phyloP scores from a whole-genome alignment of 2,797 vertebrate genomes.

The Anguilla obscura region DNA sequence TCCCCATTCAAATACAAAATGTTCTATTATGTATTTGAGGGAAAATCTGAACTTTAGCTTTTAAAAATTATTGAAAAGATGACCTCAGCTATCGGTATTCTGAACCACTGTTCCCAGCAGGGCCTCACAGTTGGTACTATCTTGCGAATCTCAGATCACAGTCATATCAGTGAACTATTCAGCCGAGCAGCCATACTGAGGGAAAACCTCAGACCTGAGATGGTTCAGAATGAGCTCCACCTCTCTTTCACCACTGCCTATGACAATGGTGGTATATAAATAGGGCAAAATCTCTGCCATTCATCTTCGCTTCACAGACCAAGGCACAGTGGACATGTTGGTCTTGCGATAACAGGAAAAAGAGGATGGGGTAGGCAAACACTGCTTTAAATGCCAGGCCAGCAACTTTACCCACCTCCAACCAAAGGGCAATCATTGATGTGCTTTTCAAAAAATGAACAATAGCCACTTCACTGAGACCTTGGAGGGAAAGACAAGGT shows the following conservation, averaged over 20 bases:
- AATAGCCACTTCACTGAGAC: slow-evolving; percentile 27
- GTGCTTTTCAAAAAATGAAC: slow-evolving; percentile 23
- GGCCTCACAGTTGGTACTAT: neutral
- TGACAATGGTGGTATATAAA: slow-evolving; percentile 7
- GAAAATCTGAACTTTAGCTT: neutral
- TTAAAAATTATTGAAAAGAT: neutral
- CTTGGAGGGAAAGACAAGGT: slow-evolving; percentile 31
- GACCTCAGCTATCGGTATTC: neutral
- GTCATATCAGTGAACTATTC: neutral
- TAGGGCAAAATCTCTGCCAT: slow-evolving; percentile 13
- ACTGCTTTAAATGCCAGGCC: slow-evolving; percentile 7
- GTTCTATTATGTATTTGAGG: neutral
- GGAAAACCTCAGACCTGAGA: neutral
- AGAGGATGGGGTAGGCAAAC: slow-evolving; percentile 5
- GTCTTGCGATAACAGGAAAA: slow-evolving; percentile 21
- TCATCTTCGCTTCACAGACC: slow-evolving; percentile 20
- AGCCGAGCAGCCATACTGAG: neutral
- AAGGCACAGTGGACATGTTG: slow-evolving; percentile 1
- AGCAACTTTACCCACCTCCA: neutral
- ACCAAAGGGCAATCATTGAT: slow-evolving; percentile 14
- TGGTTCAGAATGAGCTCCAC: slow-evolving; percentile 20
- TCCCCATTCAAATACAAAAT: neutral
- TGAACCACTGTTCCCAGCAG: neutral
- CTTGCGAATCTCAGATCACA: neutral
- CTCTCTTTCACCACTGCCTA: neutral